A percentile compares a stretch with the other conserved stretches of the same genome.
phyloP scores from a whole-genome alignment of 2,888 invertebrate genomes.

The Cephus sareptanus region DNA sequence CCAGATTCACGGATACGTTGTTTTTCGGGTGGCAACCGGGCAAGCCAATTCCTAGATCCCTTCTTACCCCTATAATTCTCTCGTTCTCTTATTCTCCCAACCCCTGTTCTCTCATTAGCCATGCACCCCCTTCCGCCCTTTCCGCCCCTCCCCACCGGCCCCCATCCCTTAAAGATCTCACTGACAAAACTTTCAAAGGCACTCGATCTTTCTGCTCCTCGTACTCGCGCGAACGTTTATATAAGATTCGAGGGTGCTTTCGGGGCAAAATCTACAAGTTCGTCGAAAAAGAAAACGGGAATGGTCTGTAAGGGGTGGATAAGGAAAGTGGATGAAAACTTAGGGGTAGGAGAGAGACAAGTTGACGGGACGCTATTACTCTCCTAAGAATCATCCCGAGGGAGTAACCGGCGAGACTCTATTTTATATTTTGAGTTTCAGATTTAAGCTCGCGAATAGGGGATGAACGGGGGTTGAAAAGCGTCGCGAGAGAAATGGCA shows the following conservation, averaged over 20 bases:
- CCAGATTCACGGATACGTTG: constrained; percentile 12
- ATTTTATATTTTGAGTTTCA: constrained; percentile 29
- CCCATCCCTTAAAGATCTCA: background rate
- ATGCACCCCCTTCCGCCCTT: background rate
- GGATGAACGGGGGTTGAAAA: constrained; percentile 26
- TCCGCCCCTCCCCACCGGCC: background rate
- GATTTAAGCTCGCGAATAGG: constrained; percentile 30
- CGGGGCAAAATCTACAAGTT: background rate
- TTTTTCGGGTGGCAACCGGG: constrained; percentile 3
- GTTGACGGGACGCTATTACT: background rate
- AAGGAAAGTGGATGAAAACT: background rate
- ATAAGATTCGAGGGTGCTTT: background rate
- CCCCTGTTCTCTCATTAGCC: background rate
- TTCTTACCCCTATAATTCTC: background rate
- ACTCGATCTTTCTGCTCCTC: background rate
- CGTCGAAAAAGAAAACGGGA: background rate
- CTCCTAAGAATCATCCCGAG: constrained; percentile 6
- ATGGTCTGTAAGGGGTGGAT: background rate
- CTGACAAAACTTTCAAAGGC: background rate
- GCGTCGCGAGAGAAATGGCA: constrained; percentile 42
- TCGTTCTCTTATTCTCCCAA: background rate
- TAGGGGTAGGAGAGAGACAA: background rate
- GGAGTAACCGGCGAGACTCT: constrained; percentile 9
- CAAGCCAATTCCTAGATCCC: constrained; percentile 13
- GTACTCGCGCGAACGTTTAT: background rate